A percentile compares a stretch with the other conserved stretches of the same genome.
Evolutionary conservation across 1,140 invertebrate genomes (phyloP).

Genomic region (Drosophila arizonae): DNA sequence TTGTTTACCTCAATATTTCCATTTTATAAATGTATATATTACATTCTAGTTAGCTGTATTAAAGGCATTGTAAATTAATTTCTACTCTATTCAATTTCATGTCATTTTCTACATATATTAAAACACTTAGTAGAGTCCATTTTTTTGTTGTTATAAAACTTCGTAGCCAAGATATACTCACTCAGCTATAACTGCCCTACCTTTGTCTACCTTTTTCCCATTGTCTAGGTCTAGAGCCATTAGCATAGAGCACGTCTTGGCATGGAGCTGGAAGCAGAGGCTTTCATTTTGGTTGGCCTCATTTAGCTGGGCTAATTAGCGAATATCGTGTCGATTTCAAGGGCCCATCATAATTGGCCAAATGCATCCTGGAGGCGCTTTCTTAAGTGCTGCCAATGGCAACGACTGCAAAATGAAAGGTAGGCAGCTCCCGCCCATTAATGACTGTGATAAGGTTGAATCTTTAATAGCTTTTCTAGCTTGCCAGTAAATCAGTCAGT

Average conservation of each 20-base stretch:
- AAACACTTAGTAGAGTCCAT: too few relatives aligned
- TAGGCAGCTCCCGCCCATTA: slow-evolving; percentile 18
- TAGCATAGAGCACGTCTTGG: slow-evolving; percentile 59
- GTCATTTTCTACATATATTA: too few relatives aligned
- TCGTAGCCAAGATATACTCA: too few relatives aligned
- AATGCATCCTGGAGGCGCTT: slow-evolving; percentile 47
- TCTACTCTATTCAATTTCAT: too few relatives aligned
- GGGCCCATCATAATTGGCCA: slow-evolving; percentile 57
- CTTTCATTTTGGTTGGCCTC: slow-evolving; percentile 30
- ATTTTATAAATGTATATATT: too few relatives aligned
- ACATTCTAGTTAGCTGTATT: too few relatives aligned
- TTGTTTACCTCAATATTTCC: too few relatives aligned
- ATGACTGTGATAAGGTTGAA: slow-evolving; percentile 73
- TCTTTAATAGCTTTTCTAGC: slow-evolving; percentile 67
- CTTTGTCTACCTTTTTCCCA: too few relatives aligned
- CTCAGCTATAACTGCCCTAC: too few relatives aligned
- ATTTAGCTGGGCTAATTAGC: slow-evolving; percentile 79
- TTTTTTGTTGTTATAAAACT: too few relatives aligned
- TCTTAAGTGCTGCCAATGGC: slow-evolving; percentile 54
- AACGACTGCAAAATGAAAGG: slow-evolving; percentile 13
- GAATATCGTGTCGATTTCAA: slow-evolving; percentile 79
- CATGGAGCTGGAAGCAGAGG: slow-evolving; percentile 17
- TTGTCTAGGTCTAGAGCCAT: slow-evolving; percentile 27
- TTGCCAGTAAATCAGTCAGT: slow-evolving; percentile 25
- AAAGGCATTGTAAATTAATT: too few relatives aligned